These are phyloP conservation scores for Vanessa tameamea DNA, from an alignment of 1,140 invertebrate species.

Conservation along the genomic window DNA sequence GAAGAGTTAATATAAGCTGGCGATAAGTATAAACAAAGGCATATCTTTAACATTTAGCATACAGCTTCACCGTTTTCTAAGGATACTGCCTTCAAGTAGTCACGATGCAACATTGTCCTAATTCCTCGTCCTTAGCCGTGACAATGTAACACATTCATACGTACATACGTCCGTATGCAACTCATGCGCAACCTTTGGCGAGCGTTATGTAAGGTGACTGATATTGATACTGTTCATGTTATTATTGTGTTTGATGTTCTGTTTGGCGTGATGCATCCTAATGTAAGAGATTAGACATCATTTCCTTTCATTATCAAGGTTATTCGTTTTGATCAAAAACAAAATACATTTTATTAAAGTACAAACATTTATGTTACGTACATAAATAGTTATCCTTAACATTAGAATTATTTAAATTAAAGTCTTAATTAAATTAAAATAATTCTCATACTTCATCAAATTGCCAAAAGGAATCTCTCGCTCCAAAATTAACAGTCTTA, in stretches of 20 bases:
- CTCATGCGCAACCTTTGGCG: slow-evolving; percentile 34
- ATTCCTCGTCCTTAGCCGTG: slow-evolving; percentile 58
- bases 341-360: no score
- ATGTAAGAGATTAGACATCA: neutral
- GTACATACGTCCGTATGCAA: slow-evolving; percentile 47
- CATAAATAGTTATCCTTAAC: no score
- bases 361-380: no score
- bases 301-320: no score
- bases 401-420: no score
- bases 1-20: no score
- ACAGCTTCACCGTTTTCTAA: neutral
- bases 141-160: slow-evolving; percentile 59
- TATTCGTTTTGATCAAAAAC: no score
- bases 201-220: slow-evolving; percentile 26
- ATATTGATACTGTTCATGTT: slow-evolving; percentile 42
- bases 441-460: no score
- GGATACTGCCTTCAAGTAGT: slow-evolving; percentile 25
- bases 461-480: no score
- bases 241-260: slow-evolving; percentile 4
- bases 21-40: neutral
- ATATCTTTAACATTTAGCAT: neutral
- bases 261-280: neutral
- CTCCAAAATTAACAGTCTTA: no score
- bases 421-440: no score
- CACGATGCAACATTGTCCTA: slow-evolving; percentile 63